Base-by-base conservation (phyloP, 1,140 invertebrate species). In the Drosophila azteca region DNA sequence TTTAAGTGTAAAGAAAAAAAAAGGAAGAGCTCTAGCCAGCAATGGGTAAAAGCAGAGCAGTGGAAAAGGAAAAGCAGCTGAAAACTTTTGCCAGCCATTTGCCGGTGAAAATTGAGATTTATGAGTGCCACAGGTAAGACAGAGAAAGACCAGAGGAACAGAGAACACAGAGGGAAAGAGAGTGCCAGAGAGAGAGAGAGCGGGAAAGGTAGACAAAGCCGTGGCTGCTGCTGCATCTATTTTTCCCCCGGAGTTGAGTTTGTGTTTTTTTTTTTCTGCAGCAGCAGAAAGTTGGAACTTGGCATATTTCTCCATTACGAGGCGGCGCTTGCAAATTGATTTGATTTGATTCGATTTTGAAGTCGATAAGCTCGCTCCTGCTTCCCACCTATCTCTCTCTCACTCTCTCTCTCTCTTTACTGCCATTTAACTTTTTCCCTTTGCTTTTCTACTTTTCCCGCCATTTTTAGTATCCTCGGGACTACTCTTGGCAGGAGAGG, bases 321-420 rank as follows among this genome's bases (percentile, higher is more conserved):
- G 41, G 44, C 65, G 65, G 58, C 79, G 68, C 77, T 77, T 66
- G 81, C 81, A 84, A 84, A 84, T 84, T 84, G 81, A 84, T 84
- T 84, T 84, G 81, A 85, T 84, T 84, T 85, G 81, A 85, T 84
- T 84, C 82, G 82, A 84, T 84, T 84, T 81, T 68, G 77, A 80
- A 70, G 83, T 80, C 81, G 81, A 84, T 84, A 84, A 84, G 81
- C 68, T 54, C 70, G 59, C 52, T 46, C 70, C 55, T 51, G 50
- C 60, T 63, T 73, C 17, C 17, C 17, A 20, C 1, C 35, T 1
- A n/a, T n/a, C 4, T 49, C 49, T 20, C 15, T n/a, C 22, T 39
- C 24, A 13, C 15, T 26, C n/a, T 41, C 29, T 62, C 24, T 59
- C 49, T 22, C 39, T 3, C 4, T 35, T 48, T n/a, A n/a, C n/a